Conservation (phyloP, 2,797 vertebrate species). For the Tapera naevia region DNA sequence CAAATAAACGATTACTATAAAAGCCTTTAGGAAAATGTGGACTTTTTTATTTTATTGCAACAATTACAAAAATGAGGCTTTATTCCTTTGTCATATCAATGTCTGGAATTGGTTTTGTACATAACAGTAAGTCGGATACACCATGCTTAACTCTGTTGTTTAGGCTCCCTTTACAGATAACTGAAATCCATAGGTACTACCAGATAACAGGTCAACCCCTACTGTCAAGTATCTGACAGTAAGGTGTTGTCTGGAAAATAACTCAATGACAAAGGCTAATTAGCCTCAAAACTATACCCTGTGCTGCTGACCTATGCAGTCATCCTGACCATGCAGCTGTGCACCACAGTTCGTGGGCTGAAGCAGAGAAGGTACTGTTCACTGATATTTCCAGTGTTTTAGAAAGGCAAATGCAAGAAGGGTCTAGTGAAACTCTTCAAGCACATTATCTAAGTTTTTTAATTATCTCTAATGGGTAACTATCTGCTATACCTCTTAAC, state of each 20-base stretch:
- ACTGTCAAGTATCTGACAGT: not conserved
- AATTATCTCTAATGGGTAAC: not conserved
- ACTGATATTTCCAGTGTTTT: not conserved
- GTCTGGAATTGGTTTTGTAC: not conserved
- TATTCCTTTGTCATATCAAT: not conserved
- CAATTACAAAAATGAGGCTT: not conserved
- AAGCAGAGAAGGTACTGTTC: not conserved
- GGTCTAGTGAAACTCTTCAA: not conserved
- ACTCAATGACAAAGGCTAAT: not conserved
- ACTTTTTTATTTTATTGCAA: not conserved
- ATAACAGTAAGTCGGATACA: not conserved
- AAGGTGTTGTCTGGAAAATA: not conserved
- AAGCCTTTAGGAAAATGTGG: not conserved
- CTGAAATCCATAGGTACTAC: not conserved
- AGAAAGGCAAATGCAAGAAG: not conserved
- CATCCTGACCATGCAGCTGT: not conserved
- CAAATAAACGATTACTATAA: not conserved
- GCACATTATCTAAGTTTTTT: not conserved
- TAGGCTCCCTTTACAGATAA: not conserved
- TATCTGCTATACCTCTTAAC: not conserved
- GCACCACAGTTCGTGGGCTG: accelerated
- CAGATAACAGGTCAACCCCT: not conserved
- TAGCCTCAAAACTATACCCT: not conserved
- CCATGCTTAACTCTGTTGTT: not conserved
- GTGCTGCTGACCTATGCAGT: accelerated